Conservation (phyloP, 2,888 invertebrate species). For the Callinectes sapidus region DNA sequence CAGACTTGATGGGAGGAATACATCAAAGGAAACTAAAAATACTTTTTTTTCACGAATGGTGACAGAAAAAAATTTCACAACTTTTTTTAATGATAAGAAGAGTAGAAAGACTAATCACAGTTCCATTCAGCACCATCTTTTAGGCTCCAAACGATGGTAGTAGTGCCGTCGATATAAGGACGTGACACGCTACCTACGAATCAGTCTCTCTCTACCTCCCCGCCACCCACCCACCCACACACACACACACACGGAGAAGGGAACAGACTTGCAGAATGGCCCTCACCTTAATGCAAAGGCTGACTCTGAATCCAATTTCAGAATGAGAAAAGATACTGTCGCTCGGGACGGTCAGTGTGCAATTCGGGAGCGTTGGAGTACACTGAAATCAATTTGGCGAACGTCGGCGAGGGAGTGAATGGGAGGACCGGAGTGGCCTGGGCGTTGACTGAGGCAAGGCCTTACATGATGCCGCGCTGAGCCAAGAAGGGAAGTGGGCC, state of each 20-base stretch:
- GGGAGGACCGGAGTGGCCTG: neutral
- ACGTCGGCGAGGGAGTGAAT: conserved; percentile 1
- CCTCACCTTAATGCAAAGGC: neutral
- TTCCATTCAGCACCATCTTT: neutral
- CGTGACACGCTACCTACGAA: neutral
- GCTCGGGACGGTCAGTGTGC: conserved; percentile 15
- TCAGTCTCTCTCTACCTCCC: neutral
- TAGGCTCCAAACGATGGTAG: neutral
- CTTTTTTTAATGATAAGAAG: neutral
- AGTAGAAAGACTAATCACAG: neutral
- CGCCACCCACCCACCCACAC: neutral
- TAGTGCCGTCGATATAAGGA: neutral
- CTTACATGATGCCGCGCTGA: neutral
- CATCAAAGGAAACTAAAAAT: neutral
- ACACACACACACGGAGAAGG: neutral
- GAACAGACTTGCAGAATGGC: neutral
- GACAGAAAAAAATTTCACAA: neutral
- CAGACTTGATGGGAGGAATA: neutral
- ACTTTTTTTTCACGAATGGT: neutral
- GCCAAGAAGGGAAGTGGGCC: neutral
- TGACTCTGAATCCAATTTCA: conserved; percentile 41
- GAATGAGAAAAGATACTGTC: conserved; percentile 42
- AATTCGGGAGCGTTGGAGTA: conserved; percentile 36
- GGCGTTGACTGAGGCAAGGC: neutral
- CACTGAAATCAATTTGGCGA: conserved; percentile 42